phyloP scores from a whole-genome alignment of 2,797 vertebrate species.

The Enteromius viviparus region DNA sequence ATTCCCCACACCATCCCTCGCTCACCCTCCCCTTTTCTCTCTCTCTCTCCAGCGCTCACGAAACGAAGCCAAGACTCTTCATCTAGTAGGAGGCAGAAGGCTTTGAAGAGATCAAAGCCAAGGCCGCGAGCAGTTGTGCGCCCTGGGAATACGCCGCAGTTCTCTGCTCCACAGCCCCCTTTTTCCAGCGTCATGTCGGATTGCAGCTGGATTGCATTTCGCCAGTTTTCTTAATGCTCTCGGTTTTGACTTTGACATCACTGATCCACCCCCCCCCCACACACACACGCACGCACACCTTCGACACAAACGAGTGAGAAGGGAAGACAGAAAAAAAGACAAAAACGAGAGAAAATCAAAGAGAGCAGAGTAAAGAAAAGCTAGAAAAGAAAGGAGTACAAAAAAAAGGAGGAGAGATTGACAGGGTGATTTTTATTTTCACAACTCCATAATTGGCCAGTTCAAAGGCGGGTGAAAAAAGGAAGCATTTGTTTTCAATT shows the following conservation, averaged over 20 bases:
- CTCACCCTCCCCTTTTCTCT: conserved; percentile 24
- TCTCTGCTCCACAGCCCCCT: conserved; percentile 97
- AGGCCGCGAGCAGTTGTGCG: conserved; percentile 99
- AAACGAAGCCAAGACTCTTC: conserved; percentile 98
- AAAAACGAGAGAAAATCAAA: conserved; percentile 21
- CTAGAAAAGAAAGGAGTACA: conserved; percentile 35
- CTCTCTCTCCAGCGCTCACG: conserved; percentile 79
- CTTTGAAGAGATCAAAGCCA: conserved; percentile 99
- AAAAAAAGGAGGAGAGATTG: conserved; percentile 64
- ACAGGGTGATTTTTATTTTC: conserved; percentile 89
- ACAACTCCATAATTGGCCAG: conserved; percentile 96
- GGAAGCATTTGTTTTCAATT: conserved; percentile 97
- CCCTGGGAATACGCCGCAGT: conserved; percentile 97
- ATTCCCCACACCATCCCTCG: conserved; percentile 76
- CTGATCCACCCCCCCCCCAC: conserved; percentile 75
- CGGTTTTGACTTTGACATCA: conserved; percentile 99
- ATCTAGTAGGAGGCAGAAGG: conserved; percentile 99
- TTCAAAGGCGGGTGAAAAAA: conserved; percentile 87
- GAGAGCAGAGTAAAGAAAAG: conserved; percentile 5
- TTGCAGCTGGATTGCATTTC: conserved; percentile 99
- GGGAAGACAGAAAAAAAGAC: conserved; percentile 60
- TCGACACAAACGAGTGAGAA: conserved; percentile 56
- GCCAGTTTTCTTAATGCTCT: conserved; percentile 98
- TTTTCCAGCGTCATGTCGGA: conserved; percentile 98
- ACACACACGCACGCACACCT: conserved; percentile 32